Percentiles rank a stretch among this genome's conserved stretches.
Evolutionary conservation across 2,888 invertebrate species (phyloP).

Genomic region (Sarcophaga rosellei): DNA sequence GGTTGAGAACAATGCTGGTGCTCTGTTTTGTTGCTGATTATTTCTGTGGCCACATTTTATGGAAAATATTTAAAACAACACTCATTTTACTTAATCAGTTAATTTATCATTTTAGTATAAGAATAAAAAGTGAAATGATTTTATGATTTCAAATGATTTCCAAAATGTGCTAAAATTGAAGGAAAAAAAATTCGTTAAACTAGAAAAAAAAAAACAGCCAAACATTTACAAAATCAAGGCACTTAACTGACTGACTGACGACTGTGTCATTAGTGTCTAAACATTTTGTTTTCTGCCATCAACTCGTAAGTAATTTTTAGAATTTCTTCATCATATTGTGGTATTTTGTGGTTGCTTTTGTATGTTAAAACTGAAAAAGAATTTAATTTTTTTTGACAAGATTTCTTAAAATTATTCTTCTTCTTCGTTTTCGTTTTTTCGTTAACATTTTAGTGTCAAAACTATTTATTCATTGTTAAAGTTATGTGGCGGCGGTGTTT

Average conservation of each 20-base stretch:
- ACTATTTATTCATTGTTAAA: conserved; percentile 64
- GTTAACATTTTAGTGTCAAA: conserved; percentile 66
- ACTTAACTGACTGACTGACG: conserved; percentile 63
- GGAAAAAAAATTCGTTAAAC: too few species aligned
- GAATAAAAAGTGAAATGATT: too few species aligned
- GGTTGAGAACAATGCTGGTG: neutral
- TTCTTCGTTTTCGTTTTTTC: conserved; percentile 30
- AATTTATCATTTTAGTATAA: neutral
- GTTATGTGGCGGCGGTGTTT: conserved; percentile 40
- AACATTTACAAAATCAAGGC: conserved; percentile 57
- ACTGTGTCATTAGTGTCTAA: conserved; percentile 59
- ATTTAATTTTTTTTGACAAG: conserved; percentile 14
- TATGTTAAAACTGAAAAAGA: conserved; percentile 53
- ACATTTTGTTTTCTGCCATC: conserved; percentile 34
- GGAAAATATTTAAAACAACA: conserved; percentile 12
- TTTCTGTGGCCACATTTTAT: conserved; percentile 48
- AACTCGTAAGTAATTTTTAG: conserved; percentile 37
- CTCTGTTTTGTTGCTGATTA: conserved; percentile 30
- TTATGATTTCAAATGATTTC: too few species aligned
- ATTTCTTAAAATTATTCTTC: conserved; percentile 6
- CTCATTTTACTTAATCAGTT: conserved; percentile 12
- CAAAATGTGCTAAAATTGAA: too few species aligned
- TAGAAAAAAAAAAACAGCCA: neutral
- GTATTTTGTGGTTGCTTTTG: conserved; percentile 35
- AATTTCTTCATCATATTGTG: conserved; percentile 39